Percentiles rank a stretch among this genome's conserved stretches.
Evolutionary conservation across 2,888 invertebrate genomes (phyloP).

Genomic region (Drosophila ochracea): DNA sequence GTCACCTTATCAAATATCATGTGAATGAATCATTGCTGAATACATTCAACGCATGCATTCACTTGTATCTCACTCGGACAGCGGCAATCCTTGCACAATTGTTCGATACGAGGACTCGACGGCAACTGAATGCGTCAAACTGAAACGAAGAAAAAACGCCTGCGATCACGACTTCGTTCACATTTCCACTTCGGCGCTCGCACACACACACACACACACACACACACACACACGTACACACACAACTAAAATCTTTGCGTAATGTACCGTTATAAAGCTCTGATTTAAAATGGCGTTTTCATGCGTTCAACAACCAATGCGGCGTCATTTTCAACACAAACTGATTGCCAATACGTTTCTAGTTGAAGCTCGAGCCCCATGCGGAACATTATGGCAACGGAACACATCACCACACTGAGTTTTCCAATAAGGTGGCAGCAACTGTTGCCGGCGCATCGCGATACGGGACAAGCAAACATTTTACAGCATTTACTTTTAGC

Average conservation of each 20-base stretch:
- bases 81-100: slow-evolving; percentile 42
- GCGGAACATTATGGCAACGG: slow-evolving; percentile 51
- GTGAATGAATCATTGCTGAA: slow-evolving; percentile 12
- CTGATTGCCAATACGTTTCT: slow-evolving; percentile 51
- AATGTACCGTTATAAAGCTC: slow-evolving; percentile 63
- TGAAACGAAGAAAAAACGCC: slow-evolving; percentile 43
- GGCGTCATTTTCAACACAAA: slow-evolving; percentile 76
- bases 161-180: slow-evolving; percentile 61
- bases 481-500: slow-evolving; percentile 2
- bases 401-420: slow-evolving; percentile 33
- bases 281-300: slow-evolving; percentile 54
- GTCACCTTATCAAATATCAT: slow-evolving; percentile 33
- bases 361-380: slow-evolving; percentile 27
- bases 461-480: neutral
- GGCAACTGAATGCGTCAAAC: slow-evolving; percentile 54
- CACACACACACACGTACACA: slow-evolving; percentile 14
- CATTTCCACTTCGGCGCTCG: slow-evolving; percentile 48
- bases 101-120: slow-evolving; percentile 50
- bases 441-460: slow-evolving; percentile 54
- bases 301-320: slow-evolving; percentile 71
- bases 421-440: slow-evolving; percentile 39
- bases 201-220: slow-evolving; percentile 9
- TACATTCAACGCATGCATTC: slow-evolving; percentile 22
- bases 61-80: slow-evolving; percentile 14
- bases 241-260: slow-evolving; percentile 17